These are phyloP conservation scores for Pangasianodon hypophthalmus DNA, from an alignment of 2,113 vertebrate species.

Conservation along the genomic window DNA sequence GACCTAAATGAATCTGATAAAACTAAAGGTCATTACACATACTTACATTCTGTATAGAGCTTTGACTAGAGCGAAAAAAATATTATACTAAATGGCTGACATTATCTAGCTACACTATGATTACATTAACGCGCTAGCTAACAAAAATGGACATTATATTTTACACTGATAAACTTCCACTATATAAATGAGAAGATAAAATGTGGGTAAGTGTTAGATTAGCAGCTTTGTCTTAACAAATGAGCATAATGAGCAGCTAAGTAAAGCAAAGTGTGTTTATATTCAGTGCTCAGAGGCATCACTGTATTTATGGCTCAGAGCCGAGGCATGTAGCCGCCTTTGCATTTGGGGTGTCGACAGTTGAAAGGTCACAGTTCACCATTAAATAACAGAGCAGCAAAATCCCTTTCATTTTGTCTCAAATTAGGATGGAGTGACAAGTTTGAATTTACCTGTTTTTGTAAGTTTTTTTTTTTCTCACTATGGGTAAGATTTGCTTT, in stretches of 20 bases:
- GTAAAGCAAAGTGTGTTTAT: constrained; percentile 15
- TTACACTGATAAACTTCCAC: background rate
- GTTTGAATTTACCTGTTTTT: background rate
- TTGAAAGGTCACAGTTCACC: background rate
- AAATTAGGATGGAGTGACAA: background rate
- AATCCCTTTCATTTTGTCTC: background rate
- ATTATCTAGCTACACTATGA: background rate
- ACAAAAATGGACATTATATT: background rate
- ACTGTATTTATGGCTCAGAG: background rate
- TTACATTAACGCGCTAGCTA: background rate
- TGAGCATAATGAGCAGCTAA: background rate
- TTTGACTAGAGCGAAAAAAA: background rate
- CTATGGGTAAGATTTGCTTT: background rate
- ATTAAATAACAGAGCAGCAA: background rate
- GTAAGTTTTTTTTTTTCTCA: background rate
- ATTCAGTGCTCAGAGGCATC: background rate
- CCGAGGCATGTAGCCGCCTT: background rate
- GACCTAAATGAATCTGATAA: background rate
- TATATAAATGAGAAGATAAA: background rate
- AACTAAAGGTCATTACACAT: background rate
- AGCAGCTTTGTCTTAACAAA: background rate
- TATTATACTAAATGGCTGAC: background rate
- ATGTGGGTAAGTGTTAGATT: background rate
- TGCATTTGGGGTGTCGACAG: background rate
- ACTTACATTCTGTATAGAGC: background rate